Evolutionary conservation across 2,113 vertebrate species (phyloP).

Genomic region (Chelonoidis abingdonii): DNA sequence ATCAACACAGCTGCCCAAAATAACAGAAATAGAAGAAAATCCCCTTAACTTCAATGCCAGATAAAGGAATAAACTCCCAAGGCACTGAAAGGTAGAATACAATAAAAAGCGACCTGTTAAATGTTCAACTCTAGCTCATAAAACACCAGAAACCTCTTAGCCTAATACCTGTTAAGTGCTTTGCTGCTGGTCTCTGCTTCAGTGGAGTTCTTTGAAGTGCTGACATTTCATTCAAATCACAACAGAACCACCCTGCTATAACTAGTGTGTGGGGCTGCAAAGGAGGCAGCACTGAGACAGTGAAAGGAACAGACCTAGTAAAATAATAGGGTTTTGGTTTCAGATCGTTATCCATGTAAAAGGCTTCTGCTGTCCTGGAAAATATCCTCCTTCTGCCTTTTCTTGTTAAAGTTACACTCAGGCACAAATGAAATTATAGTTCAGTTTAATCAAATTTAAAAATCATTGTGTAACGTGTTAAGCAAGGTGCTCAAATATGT

Average conservation of each 20-base stretch:
- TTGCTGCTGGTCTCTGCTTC: slow-evolving; percentile 7
- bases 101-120: slow-evolving; percentile 29
- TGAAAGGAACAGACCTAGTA: not conserved
- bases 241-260: not conserved
- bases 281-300: not conserved
- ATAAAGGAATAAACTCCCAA: slow-evolving; percentile 34
- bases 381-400: not conserved
- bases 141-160: slow-evolving; percentile 17
- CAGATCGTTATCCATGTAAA: not conserved
- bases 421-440: not conserved
- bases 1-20: not conserved
- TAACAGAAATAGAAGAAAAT: slow-evolving; percentile 48
- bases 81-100: slow-evolving; percentile 4
- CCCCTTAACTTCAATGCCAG: slow-evolving; percentile 38
- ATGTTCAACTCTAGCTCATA: slow-evolving; percentile 16
- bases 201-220: not conserved
- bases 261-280: not conserved
- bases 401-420: not conserved
- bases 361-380: not conserved
- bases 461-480: not conserved
- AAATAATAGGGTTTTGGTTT: not conserved
- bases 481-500: not conserved
- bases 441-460: not conserved
- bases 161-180: slow-evolving; percentile 39
- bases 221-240: slow-evolving; percentile 15